Percentiles rank a stretch among this genome's conserved stretches.
These are phyloP conservation scores for Plemyria rubiginata DNA, from an alignment of 2,888 invertebrate genomes.

Conservation along the genomic window DNA sequence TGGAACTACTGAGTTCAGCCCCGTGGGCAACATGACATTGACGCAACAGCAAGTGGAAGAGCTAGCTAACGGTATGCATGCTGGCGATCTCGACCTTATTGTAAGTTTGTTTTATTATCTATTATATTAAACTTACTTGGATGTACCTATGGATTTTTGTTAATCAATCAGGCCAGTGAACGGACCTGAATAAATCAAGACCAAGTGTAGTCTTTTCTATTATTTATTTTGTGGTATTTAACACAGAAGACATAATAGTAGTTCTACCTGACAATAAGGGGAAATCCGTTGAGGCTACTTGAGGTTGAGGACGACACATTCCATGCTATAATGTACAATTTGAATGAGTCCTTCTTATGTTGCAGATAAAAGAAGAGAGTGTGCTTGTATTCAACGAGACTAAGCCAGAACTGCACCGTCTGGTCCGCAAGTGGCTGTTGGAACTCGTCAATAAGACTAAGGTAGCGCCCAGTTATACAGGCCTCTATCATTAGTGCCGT, in stretches of 20 bases:
- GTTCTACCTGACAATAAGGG: no score
- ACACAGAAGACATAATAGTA: no score
- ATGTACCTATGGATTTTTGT: no score
- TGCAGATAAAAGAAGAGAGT: slow-evolving; percentile 5
- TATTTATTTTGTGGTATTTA: no score
- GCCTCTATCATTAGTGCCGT: no score
- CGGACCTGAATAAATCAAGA: no score
- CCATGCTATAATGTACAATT: no score
- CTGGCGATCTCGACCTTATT: background rate
- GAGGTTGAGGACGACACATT: no score
- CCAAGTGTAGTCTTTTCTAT: no score
- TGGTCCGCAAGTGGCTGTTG: background rate
- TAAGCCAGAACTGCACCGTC: background rate
- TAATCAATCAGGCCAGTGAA: no score
- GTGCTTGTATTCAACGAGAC: background rate
- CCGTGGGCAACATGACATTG: background rate
- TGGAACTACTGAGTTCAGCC: background rate
- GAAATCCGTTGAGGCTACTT: no score
- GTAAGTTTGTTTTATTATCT: background rate
- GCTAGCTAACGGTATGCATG: background rate
- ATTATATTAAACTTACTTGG: no score
- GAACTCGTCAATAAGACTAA: slow-evolving; percentile 1
- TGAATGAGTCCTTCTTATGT: background rate
- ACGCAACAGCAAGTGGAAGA: background rate
- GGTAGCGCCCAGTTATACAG: background rate